phyloP scores from a whole-genome alignment of 2,113 vertebrate genomes.

The Platysternon megacephalum region DNA sequence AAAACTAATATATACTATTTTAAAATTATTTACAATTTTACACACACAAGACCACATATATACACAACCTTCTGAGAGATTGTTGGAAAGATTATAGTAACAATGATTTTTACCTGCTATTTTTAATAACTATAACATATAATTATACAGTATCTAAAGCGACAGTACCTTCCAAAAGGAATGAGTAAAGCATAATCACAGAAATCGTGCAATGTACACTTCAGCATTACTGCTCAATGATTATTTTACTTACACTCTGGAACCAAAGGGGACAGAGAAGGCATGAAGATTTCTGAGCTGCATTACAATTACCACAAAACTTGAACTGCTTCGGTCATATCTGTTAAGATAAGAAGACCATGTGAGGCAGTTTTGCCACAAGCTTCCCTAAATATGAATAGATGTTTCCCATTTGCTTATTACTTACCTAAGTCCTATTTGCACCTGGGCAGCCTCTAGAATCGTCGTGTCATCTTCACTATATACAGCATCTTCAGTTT shows the following conservation, averaged over 20 bases:
- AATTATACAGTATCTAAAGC: not conserved
- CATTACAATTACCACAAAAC: conserved; percentile 81
- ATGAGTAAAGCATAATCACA: not conserved
- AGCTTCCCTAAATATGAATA: not conserved
- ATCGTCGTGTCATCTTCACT: conserved; percentile 75
- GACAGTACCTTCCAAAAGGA: not conserved
- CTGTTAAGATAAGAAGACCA: conserved; percentile 70
- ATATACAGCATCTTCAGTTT: conserved; percentile 75
- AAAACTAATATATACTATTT: not conserved
- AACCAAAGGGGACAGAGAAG: conserved; percentile 72
- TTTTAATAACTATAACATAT: not conserved
- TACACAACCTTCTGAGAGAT: not conserved
- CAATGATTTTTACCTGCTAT: not conserved
- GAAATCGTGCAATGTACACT: not conserved
- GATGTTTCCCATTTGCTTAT: not conserved
- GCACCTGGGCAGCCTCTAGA: conserved; percentile 81
- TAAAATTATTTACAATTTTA: not conserved
- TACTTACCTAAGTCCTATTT: conserved; percentile 83
- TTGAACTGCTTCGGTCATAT: conserved; percentile 78
- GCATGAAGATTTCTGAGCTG: conserved; percentile 78
- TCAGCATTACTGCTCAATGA: not conserved
- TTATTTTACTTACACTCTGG: conserved; percentile 84
- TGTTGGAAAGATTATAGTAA: not conserved
- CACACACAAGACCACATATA: not conserved
- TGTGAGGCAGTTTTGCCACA: not conserved